phyloP scores from a whole-genome alignment of 2,113 vertebrate species.

The Dromas ardeola region DNA sequence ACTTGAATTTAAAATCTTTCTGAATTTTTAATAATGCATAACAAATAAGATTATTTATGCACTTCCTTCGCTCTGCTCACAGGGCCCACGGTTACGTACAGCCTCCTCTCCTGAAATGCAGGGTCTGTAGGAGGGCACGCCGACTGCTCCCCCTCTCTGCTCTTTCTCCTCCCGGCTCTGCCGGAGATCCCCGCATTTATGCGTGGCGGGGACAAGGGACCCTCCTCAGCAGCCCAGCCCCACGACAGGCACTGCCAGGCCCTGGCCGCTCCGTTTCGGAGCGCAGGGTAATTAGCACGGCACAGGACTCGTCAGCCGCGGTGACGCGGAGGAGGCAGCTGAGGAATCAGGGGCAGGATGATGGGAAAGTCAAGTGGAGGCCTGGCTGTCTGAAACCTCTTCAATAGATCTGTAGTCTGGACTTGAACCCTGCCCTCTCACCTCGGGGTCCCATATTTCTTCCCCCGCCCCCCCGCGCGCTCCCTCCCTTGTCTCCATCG shows the following conservation, averaged over 20 bases:
- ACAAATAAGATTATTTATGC: slow-evolving; percentile 74
- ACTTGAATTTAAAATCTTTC: slow-evolving; percentile 76
- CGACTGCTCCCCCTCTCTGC: background rate
- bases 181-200: background rate
- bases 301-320: background rate
- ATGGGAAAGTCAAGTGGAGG: slow-evolving; percentile 79
- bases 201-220: background rate
- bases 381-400: slow-evolving; percentile 70
- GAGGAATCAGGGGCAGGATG: slow-evolving; percentile 38
- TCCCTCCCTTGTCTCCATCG: slow-evolving; percentile 36
- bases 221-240: background rate
- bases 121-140: background rate
- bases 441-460: slow-evolving; percentile 62
- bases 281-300: slow-evolving; percentile 30
- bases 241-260: background rate
- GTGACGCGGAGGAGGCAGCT: background rate
- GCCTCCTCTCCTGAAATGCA: background rate
- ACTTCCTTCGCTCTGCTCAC: slow-evolving; percentile 44
- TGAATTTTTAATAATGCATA: slow-evolving; percentile 75
- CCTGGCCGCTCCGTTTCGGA: background rate
- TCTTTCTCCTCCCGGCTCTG: slow-evolving; percentile 15
- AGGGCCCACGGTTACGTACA: slow-evolving; percentile 1
- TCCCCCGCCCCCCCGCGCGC: background rate
- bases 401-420: slow-evolving; percentile 73
- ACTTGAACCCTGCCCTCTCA: slow-evolving; percentile 79